Base-by-base conservation (phyloP, 2,113 vertebrate genomes). In the Hystrix cristata region DNA sequence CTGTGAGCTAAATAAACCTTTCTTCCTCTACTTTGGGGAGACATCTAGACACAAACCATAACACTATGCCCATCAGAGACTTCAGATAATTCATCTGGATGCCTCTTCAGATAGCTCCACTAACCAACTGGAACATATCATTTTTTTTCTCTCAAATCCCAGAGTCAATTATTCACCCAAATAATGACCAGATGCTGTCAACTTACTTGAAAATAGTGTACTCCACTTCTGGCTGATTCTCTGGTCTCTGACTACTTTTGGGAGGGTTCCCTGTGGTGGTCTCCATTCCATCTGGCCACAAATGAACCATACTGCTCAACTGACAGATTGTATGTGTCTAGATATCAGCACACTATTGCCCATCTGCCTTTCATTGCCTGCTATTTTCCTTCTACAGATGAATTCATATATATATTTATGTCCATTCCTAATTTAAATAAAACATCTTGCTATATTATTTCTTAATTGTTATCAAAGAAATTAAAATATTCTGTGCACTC, bases 381-480 rank as follows among this genome's bases (percentile, higher is more conserved):
- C 2, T 27, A 69, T 27, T 87, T 90, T 85, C 13, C 25, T 46
- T 83, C 6, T 81, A 55, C 13, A 51, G 87, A 65, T 65, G 2
- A 96, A 83, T 82, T 81, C 9, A 72, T 51, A 34, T 21, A 59
- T 74, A 69, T 82, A 74, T n/a, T 38, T 74, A 53, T 84, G 6
- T 27, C 14, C 25, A 48, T 87, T 84, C 38, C 1, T 72, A 5
- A 86, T 55, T 81, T 21, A 94, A 88, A 86, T 12, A 80, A 65
- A 93, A 53, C n/a, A n/a, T 21, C 59, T 48, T 53, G 13, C 62
- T 95, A 80, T 62, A 85, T 27, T n/a, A 78, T 18, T 92, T 76
- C 27, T 71, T 82, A 69, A 55, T 46, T 82, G 8, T 48, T 89
- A 34, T 78, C 71, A 65, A 88, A 93, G 6, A 90, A 94, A 84